Percentiles rank a stretch among this genome's conserved stretches.
Evolutionary conservation across 2,888 invertebrate species (phyloP).

Genomic region (Eutolmus rufibarbis): DNA sequence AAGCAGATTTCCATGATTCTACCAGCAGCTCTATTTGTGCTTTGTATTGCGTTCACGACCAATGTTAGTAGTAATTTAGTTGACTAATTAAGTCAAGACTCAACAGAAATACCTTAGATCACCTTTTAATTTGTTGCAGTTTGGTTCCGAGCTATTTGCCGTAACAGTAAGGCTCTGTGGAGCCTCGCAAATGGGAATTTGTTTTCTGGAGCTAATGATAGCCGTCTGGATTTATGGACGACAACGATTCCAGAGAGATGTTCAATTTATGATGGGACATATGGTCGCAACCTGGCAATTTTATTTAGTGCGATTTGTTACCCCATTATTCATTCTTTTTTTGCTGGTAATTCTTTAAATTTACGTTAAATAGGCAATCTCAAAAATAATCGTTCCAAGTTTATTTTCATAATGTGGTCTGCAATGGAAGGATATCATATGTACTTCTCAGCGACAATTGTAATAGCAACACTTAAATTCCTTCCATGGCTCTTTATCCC

Average conservation of each 20-base stretch:
- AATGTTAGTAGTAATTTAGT: constrained; percentile 53
- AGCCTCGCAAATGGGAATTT: constrained; percentile 76
- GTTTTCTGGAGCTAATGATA: constrained; percentile 78
- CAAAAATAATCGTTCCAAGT: background rate
- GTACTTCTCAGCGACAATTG: too few species aligned
- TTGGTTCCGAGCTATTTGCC: background rate
- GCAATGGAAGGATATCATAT: background rate
- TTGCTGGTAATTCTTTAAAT: constrained; percentile 49
- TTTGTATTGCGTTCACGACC: constrained; percentile 57
- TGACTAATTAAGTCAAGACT: too few species aligned
- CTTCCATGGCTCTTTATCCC: constrained; percentile 56
- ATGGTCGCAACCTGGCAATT: constrained; percentile 65
- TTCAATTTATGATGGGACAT: constrained; percentile 73
- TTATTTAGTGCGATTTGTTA: constrained; percentile 56
- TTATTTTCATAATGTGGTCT: background rate
- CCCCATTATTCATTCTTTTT: constrained; percentile 54
- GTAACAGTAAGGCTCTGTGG: constrained; percentile 59
- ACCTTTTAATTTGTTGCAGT: background rate
- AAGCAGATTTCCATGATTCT: constrained; percentile 50
- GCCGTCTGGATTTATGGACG: constrained; percentile 85
- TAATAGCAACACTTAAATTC: too few species aligned
- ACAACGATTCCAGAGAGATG: constrained; percentile 69
- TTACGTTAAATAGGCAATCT: background rate
- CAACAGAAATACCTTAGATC: background rate
- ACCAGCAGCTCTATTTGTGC: constrained; percentile 49